These are phyloP conservation scores for Entelurus aequoreus DNA, from an alignment of 2,113 vertebrate genomes.

Conservation along the genomic window DNA sequence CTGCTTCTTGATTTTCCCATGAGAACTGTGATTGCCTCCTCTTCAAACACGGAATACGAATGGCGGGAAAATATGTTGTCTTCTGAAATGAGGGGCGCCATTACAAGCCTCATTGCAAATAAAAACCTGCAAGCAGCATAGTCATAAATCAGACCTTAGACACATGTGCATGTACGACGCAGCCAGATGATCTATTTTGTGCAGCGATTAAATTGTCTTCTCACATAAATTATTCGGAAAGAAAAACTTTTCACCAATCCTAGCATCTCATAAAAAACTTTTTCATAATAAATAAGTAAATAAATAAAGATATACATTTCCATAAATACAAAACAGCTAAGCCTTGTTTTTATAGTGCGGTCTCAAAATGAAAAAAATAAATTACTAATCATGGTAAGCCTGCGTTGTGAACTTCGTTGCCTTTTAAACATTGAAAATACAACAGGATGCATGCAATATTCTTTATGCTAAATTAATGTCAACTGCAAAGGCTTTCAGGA, in stretches of 20 bases:
- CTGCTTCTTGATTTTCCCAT: constrained; percentile 60
- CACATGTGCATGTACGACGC: background rate
- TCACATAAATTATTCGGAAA: constrained; percentile 16
- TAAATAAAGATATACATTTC: background rate
- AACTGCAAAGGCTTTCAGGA: too few relatives aligned
- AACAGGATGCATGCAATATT: background rate
- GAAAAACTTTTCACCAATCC: constrained; percentile 9
- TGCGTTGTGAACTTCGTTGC: background rate
- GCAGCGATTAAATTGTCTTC: constrained; percentile 5
- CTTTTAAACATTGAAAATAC: background rate
- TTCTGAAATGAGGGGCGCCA: constrained; percentile 12
- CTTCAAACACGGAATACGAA: constrained; percentile 25
- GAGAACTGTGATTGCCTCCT: constrained; percentile 37
- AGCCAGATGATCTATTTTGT: constrained; percentile 10
- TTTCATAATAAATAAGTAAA: background rate
- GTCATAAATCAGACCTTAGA: constrained; percentile 21
- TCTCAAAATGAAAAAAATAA: constrained; percentile 3
- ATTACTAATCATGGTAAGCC: background rate
- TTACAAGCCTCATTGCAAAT: constrained; percentile 22
- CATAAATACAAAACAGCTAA: background rate
- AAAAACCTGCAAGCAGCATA: constrained; percentile 15
- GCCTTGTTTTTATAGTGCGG: background rate
- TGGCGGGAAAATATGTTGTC: constrained; percentile 32
- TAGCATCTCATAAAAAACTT: background rate
- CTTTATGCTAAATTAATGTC: too few relatives aligned